Evolutionary conservation across 2,888 invertebrate species (phyloP).

Genomic region (Orchesellides sinensis): DNA sequence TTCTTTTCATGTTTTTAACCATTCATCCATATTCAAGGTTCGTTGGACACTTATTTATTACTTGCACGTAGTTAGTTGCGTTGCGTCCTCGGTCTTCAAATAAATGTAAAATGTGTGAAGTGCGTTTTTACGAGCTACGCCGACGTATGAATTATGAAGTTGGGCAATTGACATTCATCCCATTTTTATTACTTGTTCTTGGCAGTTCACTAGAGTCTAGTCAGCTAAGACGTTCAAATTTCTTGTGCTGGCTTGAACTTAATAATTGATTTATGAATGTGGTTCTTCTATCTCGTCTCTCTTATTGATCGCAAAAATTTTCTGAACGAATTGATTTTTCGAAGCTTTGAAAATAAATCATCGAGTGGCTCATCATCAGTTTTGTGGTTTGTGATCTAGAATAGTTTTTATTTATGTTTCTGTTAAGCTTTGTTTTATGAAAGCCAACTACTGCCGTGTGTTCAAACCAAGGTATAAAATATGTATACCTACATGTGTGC

Average conservation of each 20-base stretch:
- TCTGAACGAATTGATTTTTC: not conserved
- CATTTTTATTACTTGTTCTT: not conserved
- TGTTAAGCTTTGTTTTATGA: not conserved
- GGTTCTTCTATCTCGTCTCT: no score
- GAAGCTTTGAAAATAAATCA: not conserved
- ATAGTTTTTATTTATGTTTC: not conserved
- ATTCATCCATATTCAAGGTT: constrained; percentile 49
- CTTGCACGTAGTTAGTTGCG: not conserved
- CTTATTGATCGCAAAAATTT: no score
- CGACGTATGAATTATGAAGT: constrained; percentile 39
- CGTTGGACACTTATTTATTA: constrained; percentile 33
- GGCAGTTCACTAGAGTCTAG: no score
- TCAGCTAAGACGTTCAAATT: no score
- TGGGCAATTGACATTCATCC: constrained; percentile 33
- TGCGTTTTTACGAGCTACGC: constrained; percentile 59
- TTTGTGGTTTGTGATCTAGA: not conserved
- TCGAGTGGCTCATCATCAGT: no score
- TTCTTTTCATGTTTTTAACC: constrained; percentile 1
- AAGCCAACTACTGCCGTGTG: no score
- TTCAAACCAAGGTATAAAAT: constrained; percentile 13
- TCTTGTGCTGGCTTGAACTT: not conserved
- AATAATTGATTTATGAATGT: constrained; percentile 26
- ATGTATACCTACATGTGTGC: not conserved
- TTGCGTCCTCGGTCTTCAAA: constrained; percentile 43
- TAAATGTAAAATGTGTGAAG: constrained; percentile 37